Evolutionary conservation across 2,888 invertebrate genomes (phyloP), one percentile per base, ranked within the genome.

Genomic region (Lycaena phlaeas): DNA sequence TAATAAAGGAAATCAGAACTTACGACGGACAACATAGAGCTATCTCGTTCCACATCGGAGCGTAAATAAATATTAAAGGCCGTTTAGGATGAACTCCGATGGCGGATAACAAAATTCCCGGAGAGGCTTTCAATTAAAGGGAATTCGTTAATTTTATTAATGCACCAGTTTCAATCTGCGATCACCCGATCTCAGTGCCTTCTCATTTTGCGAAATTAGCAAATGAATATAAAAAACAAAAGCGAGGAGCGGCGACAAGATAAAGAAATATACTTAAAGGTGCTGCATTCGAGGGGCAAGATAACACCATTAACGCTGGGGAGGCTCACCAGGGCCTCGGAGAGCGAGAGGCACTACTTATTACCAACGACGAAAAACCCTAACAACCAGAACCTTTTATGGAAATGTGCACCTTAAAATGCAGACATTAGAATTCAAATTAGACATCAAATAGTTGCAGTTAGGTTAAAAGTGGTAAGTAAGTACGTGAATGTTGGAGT

Each of bases 151-250:
- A 82, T 82, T 81, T 81, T 78, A 77, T 81, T 76, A 79, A 81
- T 79, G 76, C 69, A 61, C 63, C 59, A 61, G 61, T 66, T 69
- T 68, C 72, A 77, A 84, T 82, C 82, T 77, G 75, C 78, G 72
- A 81, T 79, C 78, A 59, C 52, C 43, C 67, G 70, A 81, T 82
- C 79, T 61, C n/a, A n/a, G 64, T 64, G 68, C 71, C 81, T n/a
- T n/a, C n/a, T 79, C 77, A 79, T 81, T n/a, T n/a, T 81, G 79
- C 79, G 66, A 82, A 84, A 82, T 82, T 82, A 81, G 81, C 82
- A 82, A 84, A 81, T 74, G 76, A 72, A 72, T 69, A 77, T 66
- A 63, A 68, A 68, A 72, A 61, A 61, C 57, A 55, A 54, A 76
- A 77, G 74, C 76, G 71, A 38, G 76, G 72, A 77, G 69, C 76